These are phyloP conservation scores for Tubiluchus corallicola DNA, from an alignment of 2,888 invertebrate species.

Conservation along the genomic window DNA sequence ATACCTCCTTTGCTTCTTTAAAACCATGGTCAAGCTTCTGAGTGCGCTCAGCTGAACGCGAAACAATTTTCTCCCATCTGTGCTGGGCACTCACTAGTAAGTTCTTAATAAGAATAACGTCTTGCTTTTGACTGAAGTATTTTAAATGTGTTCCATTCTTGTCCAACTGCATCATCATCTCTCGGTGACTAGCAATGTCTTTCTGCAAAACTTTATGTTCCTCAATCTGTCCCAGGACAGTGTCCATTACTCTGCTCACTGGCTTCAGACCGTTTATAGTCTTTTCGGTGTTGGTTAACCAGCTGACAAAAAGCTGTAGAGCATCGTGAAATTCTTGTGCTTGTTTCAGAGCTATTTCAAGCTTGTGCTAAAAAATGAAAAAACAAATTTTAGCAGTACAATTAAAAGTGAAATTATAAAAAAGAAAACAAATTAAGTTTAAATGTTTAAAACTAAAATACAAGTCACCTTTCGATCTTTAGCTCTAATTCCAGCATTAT, in stretches of 20 bases:
- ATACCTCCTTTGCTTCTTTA: conserved; percentile 46
- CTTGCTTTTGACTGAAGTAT: conserved; percentile 98
- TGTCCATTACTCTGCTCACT: conserved; percentile 80
- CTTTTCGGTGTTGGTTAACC: conserved; percentile 88
- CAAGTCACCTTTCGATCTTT: conserved; percentile 59
- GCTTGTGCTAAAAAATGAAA: conserved; percentile 44
- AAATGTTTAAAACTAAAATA: not conserved
- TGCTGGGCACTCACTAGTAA: conserved; percentile 88
- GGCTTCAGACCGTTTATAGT: conserved; percentile 67
- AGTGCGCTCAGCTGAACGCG: conserved; percentile 81
- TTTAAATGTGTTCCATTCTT: conserved; percentile 94
- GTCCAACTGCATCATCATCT: conserved; percentile 82
- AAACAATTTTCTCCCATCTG: conserved; percentile 91
- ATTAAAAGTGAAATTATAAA: not conserved
- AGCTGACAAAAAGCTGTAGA: conserved; percentile 79
- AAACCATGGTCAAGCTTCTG: conserved; percentile 80
- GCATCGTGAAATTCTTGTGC: conserved; percentile 88
- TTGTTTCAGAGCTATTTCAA: conserved; percentile 89
- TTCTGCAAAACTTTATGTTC: conserved; percentile 87
- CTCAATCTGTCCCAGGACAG: conserved; percentile 76
- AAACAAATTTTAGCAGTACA: not conserved
- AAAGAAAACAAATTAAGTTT: not conserved
- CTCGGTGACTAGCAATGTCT: conserved; percentile 75
- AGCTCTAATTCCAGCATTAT: conserved; percentile 68
- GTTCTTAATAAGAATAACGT: conserved; percentile 96